Evolutionary conservation across 1,140 invertebrate species (phyloP).

Genomic region (Bombus fervidus): DNA sequence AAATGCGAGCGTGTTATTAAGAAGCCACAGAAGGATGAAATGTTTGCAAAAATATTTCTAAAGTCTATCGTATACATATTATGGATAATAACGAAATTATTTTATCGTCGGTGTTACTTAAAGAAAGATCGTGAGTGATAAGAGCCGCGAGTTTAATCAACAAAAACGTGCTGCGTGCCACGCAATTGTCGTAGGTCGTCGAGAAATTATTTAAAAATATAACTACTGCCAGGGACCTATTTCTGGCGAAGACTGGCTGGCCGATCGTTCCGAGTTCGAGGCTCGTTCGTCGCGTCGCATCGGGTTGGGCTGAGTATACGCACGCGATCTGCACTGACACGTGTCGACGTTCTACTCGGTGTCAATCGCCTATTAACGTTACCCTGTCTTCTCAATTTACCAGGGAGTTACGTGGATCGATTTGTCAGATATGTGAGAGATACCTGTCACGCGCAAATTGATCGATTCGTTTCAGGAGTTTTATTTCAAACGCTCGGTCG

Average conservation of each 20-base stretch:
- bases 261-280: conserved; percentile 11
- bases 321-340: conserved; percentile 41
- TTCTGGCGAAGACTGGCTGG: conserved; percentile 38
- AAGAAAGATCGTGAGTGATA: background rate
- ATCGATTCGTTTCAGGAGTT: background rate
- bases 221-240: conserved; percentile 24
- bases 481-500: background rate
- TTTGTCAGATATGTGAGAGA: background rate
- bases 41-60: no score
- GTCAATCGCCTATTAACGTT: conserved; percentile 48
- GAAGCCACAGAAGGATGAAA: no score
- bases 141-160: background rate
- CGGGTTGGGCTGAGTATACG: conserved; percentile 16
- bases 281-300: background rate
- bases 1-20: no score
- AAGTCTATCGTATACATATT: no score
- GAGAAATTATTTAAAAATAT: conserved; percentile 57
- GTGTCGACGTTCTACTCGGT: conserved; percentile 40
- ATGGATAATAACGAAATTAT: no score
- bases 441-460: conserved; percentile 2
- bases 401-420: conserved; percentile 17
- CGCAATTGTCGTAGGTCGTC: conserved; percentile 58
- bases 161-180: background rate
- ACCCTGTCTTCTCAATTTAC: conserved; percentile 34
- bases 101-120: no score